A percentile compares a stretch with the other conserved stretches of the same genome.
These are phyloP conservation scores for Linepithema humile DNA, from an alignment of 1,140 invertebrate genomes.

Conservation along the genomic window DNA sequence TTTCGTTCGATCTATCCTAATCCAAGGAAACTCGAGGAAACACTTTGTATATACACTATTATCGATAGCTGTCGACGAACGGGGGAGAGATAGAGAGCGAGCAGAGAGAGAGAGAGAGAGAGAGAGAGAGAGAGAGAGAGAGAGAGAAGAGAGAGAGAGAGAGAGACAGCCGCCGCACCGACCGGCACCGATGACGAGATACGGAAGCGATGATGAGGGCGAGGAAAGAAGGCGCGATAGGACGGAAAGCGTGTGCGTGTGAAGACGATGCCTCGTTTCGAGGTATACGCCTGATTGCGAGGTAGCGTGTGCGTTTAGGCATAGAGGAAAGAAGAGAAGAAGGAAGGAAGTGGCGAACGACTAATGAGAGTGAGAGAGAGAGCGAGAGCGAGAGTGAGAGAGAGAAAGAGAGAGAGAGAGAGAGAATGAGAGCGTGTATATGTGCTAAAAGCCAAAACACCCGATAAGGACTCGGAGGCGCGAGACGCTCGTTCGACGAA, in stretches of 20 bases:
- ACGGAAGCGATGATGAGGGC: not conserved
- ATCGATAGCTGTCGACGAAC: not conserved
- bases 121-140: not conserved
- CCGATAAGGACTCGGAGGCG: conserved; percentile 63
- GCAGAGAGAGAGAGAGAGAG: conserved; percentile 16
- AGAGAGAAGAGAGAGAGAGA: conserved; percentile 18
- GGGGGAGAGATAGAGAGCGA: no score
- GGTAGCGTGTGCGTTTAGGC: conserved; percentile 43
- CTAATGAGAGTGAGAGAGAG: conserved; percentile 55
- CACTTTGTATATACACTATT: conserved; percentile 33
- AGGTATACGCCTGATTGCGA: conserved; percentile 18
- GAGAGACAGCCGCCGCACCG: conserved; percentile 7
- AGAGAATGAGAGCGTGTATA: no score
- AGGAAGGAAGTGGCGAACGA: conserved; percentile 45
- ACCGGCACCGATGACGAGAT: conserved; percentile 22
- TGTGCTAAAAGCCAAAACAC: conserved; percentile 56
- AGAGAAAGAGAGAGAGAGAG: no score
- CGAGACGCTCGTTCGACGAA: conserved; percentile 56
- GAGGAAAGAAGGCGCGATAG: conserved; percentile 32
- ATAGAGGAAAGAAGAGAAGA: conserved; percentile 12
- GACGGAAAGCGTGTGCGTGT: conserved; percentile 3
- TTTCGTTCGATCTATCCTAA: conserved; percentile 33
- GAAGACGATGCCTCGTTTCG: not conserved
- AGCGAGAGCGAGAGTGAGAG: no score
- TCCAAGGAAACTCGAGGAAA: not conserved